phyloP scores from a whole-genome alignment of 1,140 invertebrate genomes.

The Drosophila yakuba region DNA sequence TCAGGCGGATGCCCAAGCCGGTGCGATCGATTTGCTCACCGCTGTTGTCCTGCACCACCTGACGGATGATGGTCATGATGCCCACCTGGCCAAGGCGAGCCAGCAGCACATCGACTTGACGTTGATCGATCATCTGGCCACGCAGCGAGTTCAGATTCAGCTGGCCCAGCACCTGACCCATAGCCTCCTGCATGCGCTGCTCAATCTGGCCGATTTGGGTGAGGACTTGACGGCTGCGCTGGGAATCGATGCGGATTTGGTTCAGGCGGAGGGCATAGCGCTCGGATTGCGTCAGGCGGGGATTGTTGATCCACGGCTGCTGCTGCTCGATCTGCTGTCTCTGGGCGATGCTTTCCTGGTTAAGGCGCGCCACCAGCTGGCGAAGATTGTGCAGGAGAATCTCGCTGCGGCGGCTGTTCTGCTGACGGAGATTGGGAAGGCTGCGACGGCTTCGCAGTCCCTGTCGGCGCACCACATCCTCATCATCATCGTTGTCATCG shows the following conservation, averaged over 20 bases:
- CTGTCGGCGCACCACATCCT: neutral
- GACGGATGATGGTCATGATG: conserved; percentile 50
- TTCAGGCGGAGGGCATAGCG: conserved; percentile 50
- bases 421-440: conserved; percentile 16
- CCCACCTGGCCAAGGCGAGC: conserved; percentile 57
- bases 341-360: conserved; percentile 59
- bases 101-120: conserved; percentile 48
- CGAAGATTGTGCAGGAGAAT: conserved; percentile 60
- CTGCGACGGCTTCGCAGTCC: conserved; percentile 57
- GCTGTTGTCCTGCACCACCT: conserved; percentile 38
- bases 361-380: conserved; percentile 67
- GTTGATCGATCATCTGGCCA: conserved; percentile 15
- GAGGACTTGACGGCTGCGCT: conserved; percentile 39
- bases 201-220: conserved; percentile 44
- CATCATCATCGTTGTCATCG: conserved; percentile 10
- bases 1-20: conserved; percentile 72
- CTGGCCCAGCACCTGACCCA: conserved; percentile 21
- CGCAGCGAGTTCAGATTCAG: neutral
- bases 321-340: neutral
- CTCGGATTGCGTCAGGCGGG: conserved; percentile 36
- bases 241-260: conserved; percentile 49
- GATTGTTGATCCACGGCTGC: conserved; percentile 21
- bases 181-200: conserved; percentile 23
- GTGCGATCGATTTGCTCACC: conserved; percentile 36
- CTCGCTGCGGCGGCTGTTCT: conserved; percentile 43